Base-by-base conservation (phyloP, 2,888 invertebrate species). In the Caradrina kadenii region DNA sequence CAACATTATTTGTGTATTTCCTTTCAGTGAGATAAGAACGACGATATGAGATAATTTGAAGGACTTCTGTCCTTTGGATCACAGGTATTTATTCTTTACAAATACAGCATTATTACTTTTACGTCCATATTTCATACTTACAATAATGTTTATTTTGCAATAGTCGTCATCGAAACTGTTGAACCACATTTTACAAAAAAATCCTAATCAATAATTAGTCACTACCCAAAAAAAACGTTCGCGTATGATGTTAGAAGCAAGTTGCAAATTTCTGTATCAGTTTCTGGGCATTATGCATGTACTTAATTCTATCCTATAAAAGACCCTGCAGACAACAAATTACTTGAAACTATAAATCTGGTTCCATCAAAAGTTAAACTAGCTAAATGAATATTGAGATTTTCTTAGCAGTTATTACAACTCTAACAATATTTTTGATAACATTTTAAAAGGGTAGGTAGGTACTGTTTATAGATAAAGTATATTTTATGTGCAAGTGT, bases 21-120 rank as follows among this genome's bases (percentile, higher is more conserved):
- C 89, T 93, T 93, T 84, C 90, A 92, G 89, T 89, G 88, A 90
- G 94, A 93, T 94, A 94, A 93, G 93, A 89, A 88, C 86, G 84
- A 89, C 87, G 93, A 91, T 93, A 93, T 92, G 91, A 92, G 91
- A 88, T 94, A 93, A 92, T 91, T 92, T 89, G 86, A 81, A 86
- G 83, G 82, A 83, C 87, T 86, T 76, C 71, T 79, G 61, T 82
- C 78, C 74, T 83, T 82, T 76, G 74, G 79, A 85, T 81, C 64
- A 72, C 63, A 82, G 76, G 86, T 86, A 83, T 69, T 58, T 45
- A 69, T 60, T 59, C 19, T 64, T 7, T 55, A 15, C 1, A 42
- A 54, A 53, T 67, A 17, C 59, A 54, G 19, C 61, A 54, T 63
- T 53, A 65, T 26, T 63, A 58, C 15, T 48, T 48, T 39, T 55